These are phyloP conservation scores for Ciconia boyciana DNA, from an alignment of 2,113 vertebrate genomes.

Conservation along the genomic window DNA sequence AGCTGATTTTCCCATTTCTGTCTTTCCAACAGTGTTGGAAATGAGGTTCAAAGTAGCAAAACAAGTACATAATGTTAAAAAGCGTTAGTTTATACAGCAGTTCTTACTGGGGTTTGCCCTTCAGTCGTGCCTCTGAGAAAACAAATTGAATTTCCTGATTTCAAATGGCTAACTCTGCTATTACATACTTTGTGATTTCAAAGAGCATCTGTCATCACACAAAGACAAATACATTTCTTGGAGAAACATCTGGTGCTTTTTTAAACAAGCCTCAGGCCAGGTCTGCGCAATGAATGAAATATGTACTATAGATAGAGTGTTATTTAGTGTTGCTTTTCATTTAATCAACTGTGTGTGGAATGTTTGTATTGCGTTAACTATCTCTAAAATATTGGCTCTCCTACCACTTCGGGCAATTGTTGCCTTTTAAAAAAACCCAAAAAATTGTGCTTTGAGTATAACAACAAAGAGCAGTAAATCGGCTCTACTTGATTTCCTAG, in stretches of 20 bases:
- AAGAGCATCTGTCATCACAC: conserved; percentile 80
- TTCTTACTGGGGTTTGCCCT: conserved; percentile 60
- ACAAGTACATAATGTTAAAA: conserved; percentile 28
- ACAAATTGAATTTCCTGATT: conserved; percentile 78
- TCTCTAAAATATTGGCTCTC: conserved; percentile 50
- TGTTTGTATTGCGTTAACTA: conserved; percentile 64
- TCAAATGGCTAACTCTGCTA: conserved; percentile 73
- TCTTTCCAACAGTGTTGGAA: background rate
- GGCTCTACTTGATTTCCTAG: background rate
- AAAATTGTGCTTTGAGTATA: background rate
- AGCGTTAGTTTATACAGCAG: conserved; percentile 37
- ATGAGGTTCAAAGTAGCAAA: conserved; percentile 39
- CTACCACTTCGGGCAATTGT: background rate
- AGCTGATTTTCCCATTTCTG: conserved; percentile 11
- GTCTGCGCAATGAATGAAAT: conserved; percentile 75
- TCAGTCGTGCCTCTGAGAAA: conserved; percentile 62
- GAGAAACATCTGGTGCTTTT: conserved; percentile 81
- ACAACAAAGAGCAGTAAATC: conserved; percentile 15
- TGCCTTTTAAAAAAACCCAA: background rate
- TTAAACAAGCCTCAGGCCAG: conserved; percentile 74
- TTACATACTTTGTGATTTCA: conserved; percentile 79
- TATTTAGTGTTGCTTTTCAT: conserved; percentile 73
- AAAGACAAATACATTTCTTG: conserved; percentile 79
- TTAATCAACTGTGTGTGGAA: conserved; percentile 70
- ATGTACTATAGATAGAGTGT: conserved; percentile 73